phyloP scores from a whole-genome alignment of 2,797 vertebrate genomes.

The Sphenodon punctatus region DNA sequence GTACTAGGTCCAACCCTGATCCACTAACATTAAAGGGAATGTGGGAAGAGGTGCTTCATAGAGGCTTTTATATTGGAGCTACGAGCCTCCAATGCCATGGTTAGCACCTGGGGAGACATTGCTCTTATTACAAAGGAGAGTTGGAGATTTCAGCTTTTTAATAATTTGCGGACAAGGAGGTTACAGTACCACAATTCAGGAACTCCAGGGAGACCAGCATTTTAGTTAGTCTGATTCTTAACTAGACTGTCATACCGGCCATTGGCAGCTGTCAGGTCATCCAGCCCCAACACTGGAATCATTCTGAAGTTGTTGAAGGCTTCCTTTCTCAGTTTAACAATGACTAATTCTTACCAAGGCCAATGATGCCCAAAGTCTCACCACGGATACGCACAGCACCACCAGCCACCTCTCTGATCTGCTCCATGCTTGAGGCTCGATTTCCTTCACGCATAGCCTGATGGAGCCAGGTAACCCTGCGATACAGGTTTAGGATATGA shows the following conservation, averaged over 20 bases:
- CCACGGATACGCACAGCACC: constrained; percentile 89
- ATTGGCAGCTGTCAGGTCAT: background rate
- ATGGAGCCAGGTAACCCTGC: constrained; percentile 90
- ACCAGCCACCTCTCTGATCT: constrained; percentile 89
- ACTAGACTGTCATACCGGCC: background rate
- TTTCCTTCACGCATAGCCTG: constrained; percentile 89
- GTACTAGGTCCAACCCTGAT: background rate
- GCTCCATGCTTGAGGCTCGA: constrained; percentile 86
- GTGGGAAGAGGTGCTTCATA: background rate
- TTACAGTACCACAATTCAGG: background rate
- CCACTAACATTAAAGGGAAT: background rate
- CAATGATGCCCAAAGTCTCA: constrained; percentile 89
- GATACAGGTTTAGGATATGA: constrained; percentile 90
- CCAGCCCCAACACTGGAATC: background rate
- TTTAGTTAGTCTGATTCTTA: no score
- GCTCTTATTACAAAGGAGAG: background rate
- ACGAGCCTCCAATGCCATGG: background rate
- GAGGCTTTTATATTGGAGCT: background rate
- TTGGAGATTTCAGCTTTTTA: constrained; percentile 25
- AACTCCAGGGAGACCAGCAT: background rate
- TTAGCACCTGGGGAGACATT: background rate
- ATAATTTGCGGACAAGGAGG: background rate
- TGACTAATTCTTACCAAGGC: constrained; percentile 80
- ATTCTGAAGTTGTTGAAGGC: constrained; percentile 21
- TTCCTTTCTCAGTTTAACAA: background rate